These are phyloP conservation scores for Parambassis ranga DNA, from an alignment of 2,797 vertebrate species.

Conservation along the genomic window DNA sequence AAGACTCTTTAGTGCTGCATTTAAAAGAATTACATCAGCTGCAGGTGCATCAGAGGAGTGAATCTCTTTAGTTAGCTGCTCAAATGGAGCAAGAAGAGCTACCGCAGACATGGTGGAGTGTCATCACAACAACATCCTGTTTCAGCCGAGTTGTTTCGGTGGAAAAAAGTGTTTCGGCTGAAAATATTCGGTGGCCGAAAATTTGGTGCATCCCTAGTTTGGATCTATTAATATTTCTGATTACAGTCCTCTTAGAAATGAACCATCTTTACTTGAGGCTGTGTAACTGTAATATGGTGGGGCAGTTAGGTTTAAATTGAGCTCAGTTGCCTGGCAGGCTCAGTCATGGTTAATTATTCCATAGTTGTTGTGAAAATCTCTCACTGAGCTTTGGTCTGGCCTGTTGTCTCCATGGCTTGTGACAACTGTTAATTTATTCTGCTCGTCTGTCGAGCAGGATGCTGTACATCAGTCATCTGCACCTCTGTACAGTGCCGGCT, in stretches of 20 bases:
- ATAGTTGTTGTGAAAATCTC: constrained; percentile 6
- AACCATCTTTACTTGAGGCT: not conserved
- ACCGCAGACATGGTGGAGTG: too few relatives aligned
- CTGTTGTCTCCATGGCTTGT: not conserved
- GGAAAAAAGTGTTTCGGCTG: too few relatives aligned
- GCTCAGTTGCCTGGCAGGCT: constrained; percentile 2
- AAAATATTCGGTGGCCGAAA: too few relatives aligned
- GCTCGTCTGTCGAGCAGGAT: not conserved
- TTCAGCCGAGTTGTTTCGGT: too few relatives aligned
- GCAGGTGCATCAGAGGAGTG: too few relatives aligned
- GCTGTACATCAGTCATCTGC: not conserved
- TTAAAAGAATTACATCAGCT: too few relatives aligned
- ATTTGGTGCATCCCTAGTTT: too few relatives aligned
- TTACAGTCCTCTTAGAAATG: not conserved
- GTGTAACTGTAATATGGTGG: not conserved
- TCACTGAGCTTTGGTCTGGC: not conserved
- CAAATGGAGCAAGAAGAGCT: too few relatives aligned
- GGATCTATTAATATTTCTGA: too few relatives aligned
- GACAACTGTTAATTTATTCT: not conserved
- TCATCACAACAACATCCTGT: too few relatives aligned
- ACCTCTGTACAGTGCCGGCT: not conserved
- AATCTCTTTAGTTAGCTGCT: too few relatives aligned
- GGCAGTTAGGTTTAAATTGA: not conserved
- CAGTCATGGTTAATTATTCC: constrained; percentile 7
- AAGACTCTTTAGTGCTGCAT: too few relatives aligned